A percentile compares a stretch with the other conserved stretches of the same genome.
These are phyloP conservation scores for Clitarchus hookeri DNA, from an alignment of 2,888 invertebrate genomes.

Conservation along the genomic window DNA sequence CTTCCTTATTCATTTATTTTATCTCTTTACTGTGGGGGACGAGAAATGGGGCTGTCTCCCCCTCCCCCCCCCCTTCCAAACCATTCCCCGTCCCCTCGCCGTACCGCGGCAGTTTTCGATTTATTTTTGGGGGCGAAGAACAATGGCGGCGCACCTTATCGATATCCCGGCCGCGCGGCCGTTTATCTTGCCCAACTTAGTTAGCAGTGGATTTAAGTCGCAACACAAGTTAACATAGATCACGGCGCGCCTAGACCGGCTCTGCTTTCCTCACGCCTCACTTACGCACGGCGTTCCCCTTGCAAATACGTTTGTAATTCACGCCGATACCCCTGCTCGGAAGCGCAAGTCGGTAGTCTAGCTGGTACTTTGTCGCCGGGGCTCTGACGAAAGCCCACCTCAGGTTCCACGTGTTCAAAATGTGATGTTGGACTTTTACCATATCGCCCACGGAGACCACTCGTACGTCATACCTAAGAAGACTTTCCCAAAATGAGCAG, in stretches of 20 bases:
- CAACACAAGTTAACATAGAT: not conserved
- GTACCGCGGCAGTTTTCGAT: not conserved
- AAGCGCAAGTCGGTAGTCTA: too few species aligned
- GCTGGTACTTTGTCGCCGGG: too few species aligned
- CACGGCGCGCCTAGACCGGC: not conserved
- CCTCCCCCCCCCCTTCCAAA: not conserved
- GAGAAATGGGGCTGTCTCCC: not conserved
- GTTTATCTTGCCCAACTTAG: not conserved
- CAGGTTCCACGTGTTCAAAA: too few species aligned
- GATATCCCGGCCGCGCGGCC: not conserved
- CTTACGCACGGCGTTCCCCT: too few species aligned
- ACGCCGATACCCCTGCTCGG: too few species aligned
- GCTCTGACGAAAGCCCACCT: too few species aligned
- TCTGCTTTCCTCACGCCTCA: too few species aligned
- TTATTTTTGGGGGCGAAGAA: constrained; percentile 24
- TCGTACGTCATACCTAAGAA: too few species aligned
- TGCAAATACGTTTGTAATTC: too few species aligned
- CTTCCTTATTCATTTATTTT: constrained; percentile 41
- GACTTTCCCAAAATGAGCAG: too few species aligned
- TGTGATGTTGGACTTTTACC: too few species aligned
- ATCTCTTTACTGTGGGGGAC: constrained; percentile 34
- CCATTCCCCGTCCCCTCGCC: not conserved
- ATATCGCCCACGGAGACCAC: too few species aligned
- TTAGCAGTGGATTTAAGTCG: constrained; percentile 14
- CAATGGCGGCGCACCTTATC: constrained; percentile 18